A percentile compares a stretch with the other conserved stretches of the same genome.
Evolutionary conservation across 2,797 vertebrate genomes (phyloP).

Genomic region (Todus mexicanus): DNA sequence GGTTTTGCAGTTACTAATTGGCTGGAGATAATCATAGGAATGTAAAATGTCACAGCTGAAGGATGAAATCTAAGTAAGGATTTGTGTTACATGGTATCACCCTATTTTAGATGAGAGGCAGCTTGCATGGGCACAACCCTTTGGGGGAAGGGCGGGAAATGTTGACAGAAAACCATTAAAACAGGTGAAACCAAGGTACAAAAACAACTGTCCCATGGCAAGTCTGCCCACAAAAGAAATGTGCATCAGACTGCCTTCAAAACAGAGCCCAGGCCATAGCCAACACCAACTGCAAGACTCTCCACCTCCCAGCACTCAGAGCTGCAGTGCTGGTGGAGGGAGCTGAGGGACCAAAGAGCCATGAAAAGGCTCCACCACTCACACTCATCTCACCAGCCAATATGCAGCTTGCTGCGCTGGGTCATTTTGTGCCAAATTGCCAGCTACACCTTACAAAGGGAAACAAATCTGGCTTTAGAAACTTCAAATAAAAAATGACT

Average conservation of each 20-base stretch:
- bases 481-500: background rate
- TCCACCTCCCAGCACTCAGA: background rate
- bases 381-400: rapidly evolving
- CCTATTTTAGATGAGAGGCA: background rate
- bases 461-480: background rate
- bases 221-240: background rate
- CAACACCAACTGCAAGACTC: background rate
- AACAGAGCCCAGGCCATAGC: background rate
- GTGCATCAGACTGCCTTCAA: background rate
- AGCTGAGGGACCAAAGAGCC: background rate
- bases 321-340: rapidly evolving
- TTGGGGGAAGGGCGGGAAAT: too few species aligned
- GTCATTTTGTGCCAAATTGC: background rate
- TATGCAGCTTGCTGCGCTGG: background rate
- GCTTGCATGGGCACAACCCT: background rate
- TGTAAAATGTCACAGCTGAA: background rate
- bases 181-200: background rate
- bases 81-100: background rate
- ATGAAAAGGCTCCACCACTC: rapidly evolving
- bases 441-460: background rate
- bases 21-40: background rate
- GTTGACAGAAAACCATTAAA: background rate
- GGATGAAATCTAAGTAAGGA: background rate
- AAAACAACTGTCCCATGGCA: background rate
- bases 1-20: background rate